A percentile compares a stretch with the other conserved stretches of the same genome.
phyloP scores from a whole-genome alignment of 2,797 vertebrate species.

The Thamnophis elegans region DNA sequence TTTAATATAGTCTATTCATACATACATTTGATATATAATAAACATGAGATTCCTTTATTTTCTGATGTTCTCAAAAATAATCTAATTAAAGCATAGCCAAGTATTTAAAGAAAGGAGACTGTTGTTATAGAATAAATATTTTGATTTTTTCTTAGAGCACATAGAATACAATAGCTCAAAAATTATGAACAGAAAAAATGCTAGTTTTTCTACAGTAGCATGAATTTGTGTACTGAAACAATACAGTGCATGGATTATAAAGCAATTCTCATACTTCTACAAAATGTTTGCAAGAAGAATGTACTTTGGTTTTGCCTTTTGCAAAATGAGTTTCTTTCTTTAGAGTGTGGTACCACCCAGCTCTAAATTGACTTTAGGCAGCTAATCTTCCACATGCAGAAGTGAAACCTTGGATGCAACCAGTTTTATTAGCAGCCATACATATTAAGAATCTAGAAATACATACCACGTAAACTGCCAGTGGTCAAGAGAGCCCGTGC shows the following conservation, averaged over 20 bases:
- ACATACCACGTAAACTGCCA: constrained; percentile 93
- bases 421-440: constrained; percentile 59
- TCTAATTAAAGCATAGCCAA: constrained; percentile 43
- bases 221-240: neutral
- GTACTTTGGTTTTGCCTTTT: neutral
- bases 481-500: constrained; percentile 96
- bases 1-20: neutral
- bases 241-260: neutral
- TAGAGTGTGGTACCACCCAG: neutral
- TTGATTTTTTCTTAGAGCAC: constrained; percentile 45
- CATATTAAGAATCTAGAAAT: constrained; percentile 65
- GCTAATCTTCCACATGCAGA: neutral
- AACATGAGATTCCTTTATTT: neutral
- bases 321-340: neutral
- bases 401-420: neutral
- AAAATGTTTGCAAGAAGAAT: neutral
- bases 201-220: neutral
- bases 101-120: constrained; percentile 18
- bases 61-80: neutral
- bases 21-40: neutral
- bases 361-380: neutral
- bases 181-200: neutral
- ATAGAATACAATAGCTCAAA: neutral
- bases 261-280: neutral
- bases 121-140: constrained; percentile 40